Base-by-base conservation (phyloP, 2,113 vertebrate genomes). In the Erythrolamprus reginae region DNA sequence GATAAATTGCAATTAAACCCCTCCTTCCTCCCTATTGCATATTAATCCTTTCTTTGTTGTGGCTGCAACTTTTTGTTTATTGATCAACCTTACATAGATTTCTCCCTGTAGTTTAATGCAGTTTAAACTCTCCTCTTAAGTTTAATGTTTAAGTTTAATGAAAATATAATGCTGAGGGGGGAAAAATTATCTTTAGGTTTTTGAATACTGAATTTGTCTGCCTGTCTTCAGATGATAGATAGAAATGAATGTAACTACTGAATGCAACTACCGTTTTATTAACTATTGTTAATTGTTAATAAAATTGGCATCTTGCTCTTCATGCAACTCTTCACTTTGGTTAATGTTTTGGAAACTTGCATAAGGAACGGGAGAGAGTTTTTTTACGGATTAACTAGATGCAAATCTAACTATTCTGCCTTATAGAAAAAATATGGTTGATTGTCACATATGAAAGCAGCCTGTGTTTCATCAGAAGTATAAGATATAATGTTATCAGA, bases 231-330 rank as follows among this genome's bases (percentile, higher is more conserved):
- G 52, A 45, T 53, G 10, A 17, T n/a, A 89, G 65, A 48, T 12
- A 51, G 24, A 38, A 61, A 51, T 33, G 33, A 84, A 61, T 65
- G 10, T n/a, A n/a, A 28, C 38, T 38, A 23, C 42, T 82, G n/a
- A 82, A 56, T 58, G 9, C 21, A 26, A 26, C 53, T n/a, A 10
- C 38, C 55, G 19, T 13, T 51, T 51, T 51, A 51, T 51, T 51
- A 51, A 51, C 12, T 13, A 47, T 48, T 24, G 3, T 3, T 53
- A 38, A 3, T 10, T 84, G 55, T 88, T 47, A 92, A 90, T 90
- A 90, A 90, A 92, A 28, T 12, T 90, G 89, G 47, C 55, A 53
- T 52, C 28, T 61, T 83, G 65, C 48, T 90, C 12, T 84, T 61
- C 26, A 23, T 58, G 26, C n/a, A 65, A 52, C 10, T 13, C 12